A percentile compares a stretch with the other conserved stretches of the same genome.
Conservation (phyloP, 2,797 vertebrate species). For the Ateles fusciceps region DNA sequence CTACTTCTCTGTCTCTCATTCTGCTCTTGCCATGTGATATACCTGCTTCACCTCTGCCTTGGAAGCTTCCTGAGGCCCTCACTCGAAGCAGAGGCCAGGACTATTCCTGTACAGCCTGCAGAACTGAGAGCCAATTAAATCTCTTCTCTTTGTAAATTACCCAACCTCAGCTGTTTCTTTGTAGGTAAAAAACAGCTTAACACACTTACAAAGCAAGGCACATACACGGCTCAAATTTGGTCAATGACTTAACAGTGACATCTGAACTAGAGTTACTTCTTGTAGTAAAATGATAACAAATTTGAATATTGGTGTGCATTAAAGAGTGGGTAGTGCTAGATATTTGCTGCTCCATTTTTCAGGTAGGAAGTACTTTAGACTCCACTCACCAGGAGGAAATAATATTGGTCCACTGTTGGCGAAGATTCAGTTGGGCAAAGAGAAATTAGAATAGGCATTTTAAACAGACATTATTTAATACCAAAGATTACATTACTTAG, state of each 20-base stretch:
- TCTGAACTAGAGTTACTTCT: background rate
- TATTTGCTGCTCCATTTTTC: background rate
- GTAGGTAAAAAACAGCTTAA: too few relatives aligned
- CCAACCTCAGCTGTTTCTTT: too few relatives aligned
- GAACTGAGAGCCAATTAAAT: too few relatives aligned
- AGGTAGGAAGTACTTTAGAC: background rate
- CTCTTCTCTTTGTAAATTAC: too few relatives aligned
- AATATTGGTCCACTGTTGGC: background rate
- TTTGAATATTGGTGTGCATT: background rate
- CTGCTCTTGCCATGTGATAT: too few relatives aligned
- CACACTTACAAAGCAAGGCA: background rate
- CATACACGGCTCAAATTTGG: background rate
- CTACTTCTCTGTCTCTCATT: too few relatives aligned
- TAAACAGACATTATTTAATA: background rate
- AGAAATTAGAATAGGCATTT: background rate
- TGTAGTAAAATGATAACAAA: background rate
- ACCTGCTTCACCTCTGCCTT: too few relatives aligned
- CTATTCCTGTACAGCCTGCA: too few relatives aligned
- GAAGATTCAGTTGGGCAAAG: background rate
- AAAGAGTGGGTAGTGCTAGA: background rate
- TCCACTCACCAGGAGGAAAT: background rate
- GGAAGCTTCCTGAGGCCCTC: too few relatives aligned
- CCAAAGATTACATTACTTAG: background rate
- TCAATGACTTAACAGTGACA: background rate
- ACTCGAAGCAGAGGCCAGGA: too few relatives aligned